phyloP scores from a whole-genome alignment of 2,113 vertebrate species.

The Planiliza haematocheilus region DNA sequence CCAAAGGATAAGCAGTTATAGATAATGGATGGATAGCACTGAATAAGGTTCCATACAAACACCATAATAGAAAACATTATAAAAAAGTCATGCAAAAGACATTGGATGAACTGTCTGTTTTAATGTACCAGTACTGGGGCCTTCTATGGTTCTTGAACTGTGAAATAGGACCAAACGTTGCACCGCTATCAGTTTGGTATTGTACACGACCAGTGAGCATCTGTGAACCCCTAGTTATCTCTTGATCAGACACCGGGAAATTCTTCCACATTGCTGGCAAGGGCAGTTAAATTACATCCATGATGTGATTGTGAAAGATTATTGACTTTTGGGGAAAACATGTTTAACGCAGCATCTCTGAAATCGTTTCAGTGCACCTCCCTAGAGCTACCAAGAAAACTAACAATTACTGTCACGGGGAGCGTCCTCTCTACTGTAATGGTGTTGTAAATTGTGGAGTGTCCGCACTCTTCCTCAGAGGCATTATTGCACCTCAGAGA shows the following conservation, averaged over 20 bases:
- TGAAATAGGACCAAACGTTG: background rate
- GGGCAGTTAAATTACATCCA: background rate
- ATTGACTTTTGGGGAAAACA: background rate
- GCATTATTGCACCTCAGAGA: background rate
- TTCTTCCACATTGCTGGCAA: background rate
- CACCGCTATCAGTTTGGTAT: background rate
- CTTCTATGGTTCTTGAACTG: background rate
- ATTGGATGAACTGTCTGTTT: background rate
- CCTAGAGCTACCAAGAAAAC: background rate
- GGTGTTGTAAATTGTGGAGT: conserved; percentile 2
- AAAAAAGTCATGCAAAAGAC: background rate
- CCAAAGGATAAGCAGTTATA: too few species aligned
- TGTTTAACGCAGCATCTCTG: background rate
- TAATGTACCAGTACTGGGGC: background rate
- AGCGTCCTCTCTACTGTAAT: background rate
- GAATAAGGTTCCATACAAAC: background rate
- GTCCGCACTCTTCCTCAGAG: background rate
- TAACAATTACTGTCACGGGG: conserved; percentile 16
- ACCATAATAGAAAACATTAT: background rate
- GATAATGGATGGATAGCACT: background rate
- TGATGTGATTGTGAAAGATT: background rate
- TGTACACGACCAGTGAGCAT: background rate
- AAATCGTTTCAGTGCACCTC: background rate
- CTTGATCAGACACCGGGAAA: background rate
- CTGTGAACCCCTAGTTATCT: background rate